Evolutionary conservation across 1,140 invertebrate genomes (phyloP), one percentile per base, ranked within the genome.

Genomic region (Cheumatopsyche charites): DNA sequence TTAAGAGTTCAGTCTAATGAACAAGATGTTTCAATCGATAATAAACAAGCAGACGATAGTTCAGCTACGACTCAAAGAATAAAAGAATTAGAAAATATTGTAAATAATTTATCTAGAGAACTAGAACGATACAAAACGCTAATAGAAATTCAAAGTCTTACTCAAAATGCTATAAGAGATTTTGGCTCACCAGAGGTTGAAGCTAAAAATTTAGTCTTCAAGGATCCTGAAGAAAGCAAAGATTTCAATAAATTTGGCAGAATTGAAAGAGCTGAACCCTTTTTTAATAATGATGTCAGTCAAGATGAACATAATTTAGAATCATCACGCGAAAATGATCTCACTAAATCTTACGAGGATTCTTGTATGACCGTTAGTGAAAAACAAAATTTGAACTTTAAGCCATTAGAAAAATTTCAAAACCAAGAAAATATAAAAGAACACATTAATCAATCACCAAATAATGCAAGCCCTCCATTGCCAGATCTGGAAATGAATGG

Each of bases 41-140:
- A 76, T 67, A 71, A 71, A 43, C 73, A 71, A 19, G 55, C 62
- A 49, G 25, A 19, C 11, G 69, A 71, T 62, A 55, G 65, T 71
- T 62, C 68, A 65, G 71, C 19, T 1, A 58, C 67, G 13, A 42
- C 52, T 55, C 61, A 69, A 67, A 19, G 75, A 73, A 79, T 82
- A 23, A 71, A 79, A 29, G 72, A 77, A 58, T 67, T 83, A 41
- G 81, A 82, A 75, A 79, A 82, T 75, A 82, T 84, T 79, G 80
- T 86, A 12, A 79, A 82, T 78, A 80, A 85, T 58, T 73, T 87
- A 70, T 81, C 83, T 77, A 82, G 82, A 75, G 82, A 87, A 80
- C 77, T 87, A 70, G 85, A 87, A 74, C 84, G 83, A 78, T 84
- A 84, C 73, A 86, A 84, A 79, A 82, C 84, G 25, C 80, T 82